phyloP scores from a whole-genome alignment of 2,113 vertebrate genomes.

The Sminthopsis crassicaudata region DNA sequence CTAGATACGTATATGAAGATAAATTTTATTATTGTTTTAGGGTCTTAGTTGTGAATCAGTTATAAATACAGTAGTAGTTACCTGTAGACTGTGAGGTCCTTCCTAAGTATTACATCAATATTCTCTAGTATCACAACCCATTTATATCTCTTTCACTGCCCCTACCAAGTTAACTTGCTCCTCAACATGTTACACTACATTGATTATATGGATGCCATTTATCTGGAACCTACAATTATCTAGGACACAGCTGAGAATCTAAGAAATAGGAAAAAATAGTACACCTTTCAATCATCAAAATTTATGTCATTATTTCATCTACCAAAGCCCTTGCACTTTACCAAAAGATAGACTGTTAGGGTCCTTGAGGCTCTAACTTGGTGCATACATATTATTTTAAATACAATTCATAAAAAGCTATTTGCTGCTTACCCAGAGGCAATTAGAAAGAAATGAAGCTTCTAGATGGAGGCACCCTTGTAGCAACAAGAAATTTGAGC shows the following conservation, averaged over 20 bases:
- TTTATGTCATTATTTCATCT: neutral
- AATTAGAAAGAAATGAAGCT: slow-evolving; percentile 56
- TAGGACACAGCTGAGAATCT: neutral
- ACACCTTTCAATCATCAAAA: neutral
- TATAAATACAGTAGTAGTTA: neutral
- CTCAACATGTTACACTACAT: neutral
- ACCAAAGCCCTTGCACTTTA: neutral
- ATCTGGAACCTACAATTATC: neutral
- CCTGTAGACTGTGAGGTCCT: neutral
- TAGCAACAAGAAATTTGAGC: neutral
- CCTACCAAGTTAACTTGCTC: neutral
- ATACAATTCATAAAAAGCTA: neutral
- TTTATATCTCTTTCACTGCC: neutral
- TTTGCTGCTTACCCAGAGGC: neutral
- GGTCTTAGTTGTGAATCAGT: slow-evolving; percentile 28
- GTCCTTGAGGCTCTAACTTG: neutral
- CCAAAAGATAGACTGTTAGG: neutral
- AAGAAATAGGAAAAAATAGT: neutral
- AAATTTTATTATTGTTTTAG: slow-evolving; percentile 19
- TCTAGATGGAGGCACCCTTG: neutral
- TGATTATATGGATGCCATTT: neutral
- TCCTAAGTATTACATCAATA: neutral
- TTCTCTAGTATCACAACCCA: neutral
- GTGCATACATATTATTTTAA: neutral
- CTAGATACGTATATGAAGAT: neutral